phyloP scores from a whole-genome alignment of 2,888 invertebrate genomes.

The Gibbula magus region DNA sequence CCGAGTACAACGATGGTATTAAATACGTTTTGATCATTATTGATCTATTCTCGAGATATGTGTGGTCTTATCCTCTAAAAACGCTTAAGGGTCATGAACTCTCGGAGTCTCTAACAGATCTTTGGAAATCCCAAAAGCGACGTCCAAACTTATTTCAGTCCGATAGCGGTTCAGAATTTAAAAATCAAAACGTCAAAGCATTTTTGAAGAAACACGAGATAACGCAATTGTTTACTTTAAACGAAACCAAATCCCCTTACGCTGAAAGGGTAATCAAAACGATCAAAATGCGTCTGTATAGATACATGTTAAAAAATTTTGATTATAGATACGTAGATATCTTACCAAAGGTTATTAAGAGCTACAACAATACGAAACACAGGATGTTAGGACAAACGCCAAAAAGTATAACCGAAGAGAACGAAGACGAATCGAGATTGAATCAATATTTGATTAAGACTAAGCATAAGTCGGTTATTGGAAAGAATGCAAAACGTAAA shows the following conservation, averaged over 20 bases:
- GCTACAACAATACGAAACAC: slow-evolving; percentile 38
- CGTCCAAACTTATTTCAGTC: background rate
- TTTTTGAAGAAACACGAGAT: slow-evolving; percentile 25
- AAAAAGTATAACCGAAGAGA: background rate
- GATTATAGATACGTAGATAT: slow-evolving; percentile 33
- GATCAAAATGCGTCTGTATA: slow-evolving; percentile 34
- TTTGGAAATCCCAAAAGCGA: background rate
- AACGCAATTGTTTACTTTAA: slow-evolving; percentile 33
- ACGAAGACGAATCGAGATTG: background rate
- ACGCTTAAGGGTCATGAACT: background rate
- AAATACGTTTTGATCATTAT: background rate
- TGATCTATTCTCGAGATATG: background rate
- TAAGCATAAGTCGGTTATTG: background rate
- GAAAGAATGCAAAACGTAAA: background rate
- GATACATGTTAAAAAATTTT: slow-evolving; percentile 38
- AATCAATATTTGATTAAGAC: background rate
- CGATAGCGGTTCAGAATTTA: background rate
- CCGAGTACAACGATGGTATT: slow-evolving; percentile 12
- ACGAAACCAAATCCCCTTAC: slow-evolving; percentile 34
- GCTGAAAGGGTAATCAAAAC: slow-evolving; percentile 41
- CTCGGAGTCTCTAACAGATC: background rate
- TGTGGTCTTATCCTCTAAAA: background rate
- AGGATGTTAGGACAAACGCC: slow-evolving; percentile 20
- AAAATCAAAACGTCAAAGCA: slow-evolving; percentile 19
- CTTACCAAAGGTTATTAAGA: slow-evolving; percentile 29